A percentile compares a stretch with the other conserved stretches of the same genome.
phyloP scores from a whole-genome alignment of 2,797 vertebrate species.

The Sparus aurata region DNA sequence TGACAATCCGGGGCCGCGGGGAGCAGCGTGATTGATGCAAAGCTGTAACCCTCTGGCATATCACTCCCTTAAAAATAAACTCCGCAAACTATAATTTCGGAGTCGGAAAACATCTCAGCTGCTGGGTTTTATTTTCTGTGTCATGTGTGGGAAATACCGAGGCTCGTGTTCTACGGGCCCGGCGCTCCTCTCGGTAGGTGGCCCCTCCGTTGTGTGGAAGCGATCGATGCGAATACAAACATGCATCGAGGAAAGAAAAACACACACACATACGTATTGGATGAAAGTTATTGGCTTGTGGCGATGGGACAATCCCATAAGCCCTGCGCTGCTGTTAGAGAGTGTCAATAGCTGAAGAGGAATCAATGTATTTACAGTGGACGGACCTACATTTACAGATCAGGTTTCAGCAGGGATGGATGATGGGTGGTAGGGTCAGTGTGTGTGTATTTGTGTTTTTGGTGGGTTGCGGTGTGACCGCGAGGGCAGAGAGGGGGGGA shows the following conservation, averaged over 20 bases:
- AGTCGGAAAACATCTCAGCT: slow-evolving; percentile 65
- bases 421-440: slow-evolving; percentile 30
- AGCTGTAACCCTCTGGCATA: slow-evolving; percentile 21
- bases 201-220: slow-evolving; percentile 19
- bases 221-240: slow-evolving; percentile 43
- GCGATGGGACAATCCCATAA: slow-evolving; percentile 41
- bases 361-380: slow-evolving; percentile 62
- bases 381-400: slow-evolving; percentile 57
- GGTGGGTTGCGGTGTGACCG: slow-evolving; percentile 24
- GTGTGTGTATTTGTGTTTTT: slow-evolving; percentile 49
- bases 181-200: slow-evolving; percentile 27
- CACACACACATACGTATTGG: slow-evolving; percentile 9
- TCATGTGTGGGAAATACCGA: slow-evolving; percentile 49
- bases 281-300: slow-evolving; percentile 35
- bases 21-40: slow-evolving; percentile 41
- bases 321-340: slow-evolving; percentile 41
- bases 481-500: slow-evolving; percentile 18
- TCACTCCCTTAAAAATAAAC: slow-evolving; percentile 59
- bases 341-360: slow-evolving; percentile 38
- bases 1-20: slow-evolving; percentile 21
- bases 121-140: slow-evolving; percentile 55
- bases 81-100: slow-evolving; percentile 57
- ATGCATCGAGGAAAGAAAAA: slow-evolving; percentile 1
- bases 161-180: slow-evolving; percentile 48
- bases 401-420: slow-evolving; percentile 60